Conservation (phyloP, 2,888 invertebrate species). For the Petrolisthes manimaculis region DNA sequence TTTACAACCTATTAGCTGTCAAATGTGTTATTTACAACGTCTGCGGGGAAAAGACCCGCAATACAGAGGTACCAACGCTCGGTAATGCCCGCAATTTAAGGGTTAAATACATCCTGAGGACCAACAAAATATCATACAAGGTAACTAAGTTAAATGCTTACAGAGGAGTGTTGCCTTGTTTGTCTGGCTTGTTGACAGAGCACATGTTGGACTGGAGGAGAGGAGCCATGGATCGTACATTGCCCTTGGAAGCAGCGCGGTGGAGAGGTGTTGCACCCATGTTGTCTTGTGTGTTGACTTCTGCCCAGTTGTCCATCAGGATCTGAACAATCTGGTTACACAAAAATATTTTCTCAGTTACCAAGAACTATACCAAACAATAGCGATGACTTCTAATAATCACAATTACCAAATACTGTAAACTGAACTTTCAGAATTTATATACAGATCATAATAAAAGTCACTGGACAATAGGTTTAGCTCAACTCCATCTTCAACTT, state of each 20-base stretch:
- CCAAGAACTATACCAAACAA: background rate
- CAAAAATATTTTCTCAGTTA: conserved; percentile 43
- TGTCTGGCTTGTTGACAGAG: conserved; percentile 76
- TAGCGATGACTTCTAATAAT: background rate
- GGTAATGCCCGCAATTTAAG: too few relatives aligned
- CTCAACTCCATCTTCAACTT: too few relatives aligned
- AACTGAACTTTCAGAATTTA: too few relatives aligned
- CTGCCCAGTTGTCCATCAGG: conserved; percentile 78
- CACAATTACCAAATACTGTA: background rate
- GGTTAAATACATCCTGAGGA: too few relatives aligned
- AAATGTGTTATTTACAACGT: too few relatives aligned
- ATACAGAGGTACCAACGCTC: too few relatives aligned
- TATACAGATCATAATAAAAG: too few relatives aligned
- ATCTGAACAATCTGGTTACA: conserved; percentile 76
- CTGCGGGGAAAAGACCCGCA: too few relatives aligned
- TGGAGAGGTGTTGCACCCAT: conserved; percentile 83
- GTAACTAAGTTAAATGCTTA: conserved; percentile 70
- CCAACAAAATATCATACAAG: too few relatives aligned
- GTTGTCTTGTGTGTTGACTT: conserved; percentile 79
- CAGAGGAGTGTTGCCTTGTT: conserved; percentile 82
- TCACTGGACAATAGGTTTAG: too few relatives aligned
- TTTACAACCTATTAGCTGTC: too few relatives aligned
- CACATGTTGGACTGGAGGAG: conserved; percentile 74
- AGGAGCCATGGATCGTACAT: conserved; percentile 77
- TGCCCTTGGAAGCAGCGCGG: conserved; percentile 84